Evolutionary conservation across 2,113 vertebrate genomes (phyloP).

Genomic region (Chaetops frenatus): DNA sequence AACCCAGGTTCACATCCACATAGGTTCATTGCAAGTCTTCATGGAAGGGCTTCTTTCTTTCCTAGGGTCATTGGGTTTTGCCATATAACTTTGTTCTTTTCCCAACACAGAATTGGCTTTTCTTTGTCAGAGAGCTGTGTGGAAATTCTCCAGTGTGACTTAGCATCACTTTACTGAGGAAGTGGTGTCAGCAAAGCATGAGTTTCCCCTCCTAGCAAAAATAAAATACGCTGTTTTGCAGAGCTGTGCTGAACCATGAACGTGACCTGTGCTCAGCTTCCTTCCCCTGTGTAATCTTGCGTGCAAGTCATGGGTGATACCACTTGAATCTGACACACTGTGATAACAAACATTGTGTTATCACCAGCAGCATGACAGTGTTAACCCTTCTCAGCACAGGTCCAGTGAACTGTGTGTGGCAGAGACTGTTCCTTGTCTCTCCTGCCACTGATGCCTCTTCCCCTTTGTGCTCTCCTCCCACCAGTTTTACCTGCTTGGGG

Average conservation of each 20-base stretch:
- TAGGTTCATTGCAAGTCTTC: background rate
- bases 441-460: background rate
- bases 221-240: background rate
- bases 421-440: background rate
- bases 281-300: background rate
- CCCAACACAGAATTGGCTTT: background rate
- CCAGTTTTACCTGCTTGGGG: background rate
- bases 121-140: background rate
- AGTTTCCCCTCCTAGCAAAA: background rate
- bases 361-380: background rate
- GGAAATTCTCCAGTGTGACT: background rate
- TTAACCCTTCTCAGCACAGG: background rate
- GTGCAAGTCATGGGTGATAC: background rate
- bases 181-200: background rate
- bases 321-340: background rate
- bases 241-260: slow-evolving; percentile 38
- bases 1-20: fast-evolving
- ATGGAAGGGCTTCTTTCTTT: background rate
- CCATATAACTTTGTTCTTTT: background rate
- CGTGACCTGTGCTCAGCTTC: background rate
- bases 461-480: background rate
- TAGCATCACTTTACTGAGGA: background rate
- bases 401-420: background rate
- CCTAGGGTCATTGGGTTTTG: background rate
- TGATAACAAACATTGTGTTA: background rate